A percentile compares a stretch with the other conserved stretches of the same genome.
Evolutionary conservation across 2,113 vertebrate species (phyloP).

Genomic region (Stomatorhinus ivindoensis): DNA sequence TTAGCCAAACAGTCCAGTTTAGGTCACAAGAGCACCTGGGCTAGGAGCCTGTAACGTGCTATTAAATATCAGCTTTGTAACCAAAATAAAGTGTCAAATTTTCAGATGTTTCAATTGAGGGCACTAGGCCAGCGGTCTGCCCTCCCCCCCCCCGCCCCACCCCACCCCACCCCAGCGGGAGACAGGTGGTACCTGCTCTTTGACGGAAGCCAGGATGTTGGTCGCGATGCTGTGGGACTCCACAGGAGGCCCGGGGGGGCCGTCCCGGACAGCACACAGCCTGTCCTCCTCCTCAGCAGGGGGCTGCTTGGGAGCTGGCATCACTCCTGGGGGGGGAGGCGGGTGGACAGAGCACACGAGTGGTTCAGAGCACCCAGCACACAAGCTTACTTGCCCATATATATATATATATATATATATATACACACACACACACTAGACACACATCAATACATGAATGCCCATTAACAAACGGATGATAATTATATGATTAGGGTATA

Average conservation of each 20-base stretch:
- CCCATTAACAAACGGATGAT: neutral
- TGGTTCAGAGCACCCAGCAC: slow-evolving; percentile 48
- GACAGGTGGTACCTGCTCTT: slow-evolving; percentile 81
- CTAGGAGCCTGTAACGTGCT: neutral
- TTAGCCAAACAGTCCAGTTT: neutral
- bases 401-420: neutral
- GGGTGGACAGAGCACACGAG: slow-evolving; percentile 21
- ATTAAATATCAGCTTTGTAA: neutral
- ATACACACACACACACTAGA: neutral
- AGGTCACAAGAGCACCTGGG: neutral
- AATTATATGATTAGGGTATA: neutral
- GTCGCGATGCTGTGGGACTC: slow-evolving; percentile 84
- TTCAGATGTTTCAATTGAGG: neutral
- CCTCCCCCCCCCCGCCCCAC: neutral
- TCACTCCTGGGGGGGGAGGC: slow-evolving; percentile 54
- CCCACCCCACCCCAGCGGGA: neutral
- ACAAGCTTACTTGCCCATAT: neutral
- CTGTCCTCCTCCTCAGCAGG: slow-evolving; percentile 80
- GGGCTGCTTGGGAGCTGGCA: slow-evolving; percentile 88
- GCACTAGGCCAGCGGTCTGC: neutral
- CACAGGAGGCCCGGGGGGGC: slow-evolving; percentile 65
- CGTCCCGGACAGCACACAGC: slow-evolving; percentile 65
- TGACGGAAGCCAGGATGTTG: slow-evolving; percentile 92
- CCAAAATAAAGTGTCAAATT: neutral
- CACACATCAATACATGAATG: neutral